Conservation (phyloP, 2,888 invertebrate genomes). For the Diarsia dahlii region DNA sequence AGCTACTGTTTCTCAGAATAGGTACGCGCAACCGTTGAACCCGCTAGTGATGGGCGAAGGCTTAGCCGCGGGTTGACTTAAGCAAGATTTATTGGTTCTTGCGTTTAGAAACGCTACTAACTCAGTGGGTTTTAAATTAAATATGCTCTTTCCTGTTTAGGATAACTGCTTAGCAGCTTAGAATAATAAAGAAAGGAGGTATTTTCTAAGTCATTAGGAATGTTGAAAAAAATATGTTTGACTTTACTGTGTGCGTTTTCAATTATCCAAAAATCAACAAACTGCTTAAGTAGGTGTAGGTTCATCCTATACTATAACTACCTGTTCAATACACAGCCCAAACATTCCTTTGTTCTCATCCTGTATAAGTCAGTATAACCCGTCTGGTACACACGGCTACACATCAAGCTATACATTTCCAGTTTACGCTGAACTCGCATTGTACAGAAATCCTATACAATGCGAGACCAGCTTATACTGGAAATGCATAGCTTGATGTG, state of each 20-base stretch:
- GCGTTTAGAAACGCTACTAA: conserved; percentile 35
- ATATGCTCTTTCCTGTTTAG: conserved; percentile 39
- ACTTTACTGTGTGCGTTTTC: conserved; percentile 12
- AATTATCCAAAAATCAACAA: conserved; percentile 15
- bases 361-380: conserved; percentile 41
- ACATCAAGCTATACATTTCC: too few relatives aligned
- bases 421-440: too few relatives aligned
- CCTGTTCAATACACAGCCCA: background rate
- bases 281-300: background rate
- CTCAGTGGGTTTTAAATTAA: conserved; percentile 39
- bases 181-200: conserved; percentile 23
- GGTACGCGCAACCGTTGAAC: conserved; percentile 71
- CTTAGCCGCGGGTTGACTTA: conserved; percentile 32
- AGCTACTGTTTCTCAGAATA: conserved; percentile 85
- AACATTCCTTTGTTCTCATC: conserved; percentile 36
- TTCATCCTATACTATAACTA: background rate
- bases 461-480: too few relatives aligned
- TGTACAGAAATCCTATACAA: too few relatives aligned
- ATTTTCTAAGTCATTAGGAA: conserved; percentile 28
- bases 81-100: conserved; percentile 49
- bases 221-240: conserved; percentile 30
- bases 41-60: conserved; percentile 62
- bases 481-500: too few relatives aligned
- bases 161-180: conserved; percentile 27
- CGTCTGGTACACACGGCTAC: too few relatives aligned